Base-by-base conservation (phyloP, 2,888 invertebrate species). In the Macaria notata region DNA sequence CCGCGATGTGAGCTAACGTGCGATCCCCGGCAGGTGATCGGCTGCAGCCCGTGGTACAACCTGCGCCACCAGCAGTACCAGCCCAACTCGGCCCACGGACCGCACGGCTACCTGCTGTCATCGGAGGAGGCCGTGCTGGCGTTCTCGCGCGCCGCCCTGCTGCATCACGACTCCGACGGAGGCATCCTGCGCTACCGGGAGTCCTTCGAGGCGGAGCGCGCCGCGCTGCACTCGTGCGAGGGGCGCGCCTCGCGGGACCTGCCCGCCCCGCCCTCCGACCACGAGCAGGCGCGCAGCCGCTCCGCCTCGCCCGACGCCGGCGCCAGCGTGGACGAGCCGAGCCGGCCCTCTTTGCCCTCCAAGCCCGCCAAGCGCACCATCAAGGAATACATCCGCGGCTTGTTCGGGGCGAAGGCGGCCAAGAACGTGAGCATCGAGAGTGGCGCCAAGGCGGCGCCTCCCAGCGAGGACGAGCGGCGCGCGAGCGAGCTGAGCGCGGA, bases 11-110 rank as follows among this genome's bases (percentile, higher is more conserved):
- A 4, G 33, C 33, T 36, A 7, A 36, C 33, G 5, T 7, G 33
- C 33, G 4, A 19, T 9, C 43, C 66, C 33, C 19, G 31, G 2
- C 59, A 92, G 92, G 84, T 90, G 39, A 62, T 88, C 30, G 68
- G 78, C 29, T 82, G 86, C 9, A 71, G 69, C 4, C 78, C 92
- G 9, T 95, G 94, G 93, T 94, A 89, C 74, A 94, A 94, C 76
- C 70, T 94, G 61, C 88, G 92, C 0, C 90, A 92, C 51, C 93
- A 93, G 81, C 91, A 93, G 54, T 90, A 93, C 72, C 94, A 94
- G 73, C 93, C 93, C 1, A 89, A 86, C 69, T 71, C 84, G 0
- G 69, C 81, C 4, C 84, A 81, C 63, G 89, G 91, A 0, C 76
- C 84, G 0, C 89, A 91, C 68, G 83, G 84, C 3, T 90, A 87